Conservation (phyloP, 2,888 invertebrate genomes). For the Hirtodrosophila alboralis region DNA sequence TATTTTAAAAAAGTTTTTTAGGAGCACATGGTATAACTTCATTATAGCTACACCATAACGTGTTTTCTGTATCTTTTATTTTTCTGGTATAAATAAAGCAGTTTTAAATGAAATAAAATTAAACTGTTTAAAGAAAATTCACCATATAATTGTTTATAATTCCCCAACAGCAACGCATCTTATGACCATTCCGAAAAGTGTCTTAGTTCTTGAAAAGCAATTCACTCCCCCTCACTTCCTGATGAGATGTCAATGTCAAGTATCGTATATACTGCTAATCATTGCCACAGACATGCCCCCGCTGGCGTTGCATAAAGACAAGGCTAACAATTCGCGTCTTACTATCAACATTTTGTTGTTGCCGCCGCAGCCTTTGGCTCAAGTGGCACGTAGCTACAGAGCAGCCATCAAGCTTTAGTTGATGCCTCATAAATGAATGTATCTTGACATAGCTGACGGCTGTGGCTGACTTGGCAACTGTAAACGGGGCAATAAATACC, state of each 20-base stretch:
- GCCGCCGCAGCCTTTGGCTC: constrained; percentile 25
- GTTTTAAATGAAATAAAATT: too few relatives aligned
- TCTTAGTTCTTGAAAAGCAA: constrained; percentile 32
- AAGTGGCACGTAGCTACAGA: constrained; percentile 42
- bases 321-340: constrained; percentile 13
- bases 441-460: constrained; percentile 41
- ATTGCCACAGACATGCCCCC: constrained; percentile 40
- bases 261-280: constrained; percentile 62
- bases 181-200: constrained; percentile 31
- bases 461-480: constrained; percentile 70
- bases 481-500: constrained; percentile 69
- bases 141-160: too few relatives aligned
- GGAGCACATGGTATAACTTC: too few relatives aligned
- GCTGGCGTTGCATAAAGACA: constrained; percentile 1
- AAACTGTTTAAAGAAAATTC: too few relatives aligned
- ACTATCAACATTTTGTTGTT: constrained; percentile 48
- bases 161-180: background rate
- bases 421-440: constrained; percentile 69
- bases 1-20: too few relatives aligned
- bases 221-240: constrained; percentile 2
- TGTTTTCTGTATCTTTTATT: too few relatives aligned
- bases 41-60: too few relatives aligned
- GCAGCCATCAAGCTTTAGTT: constrained; percentile 51
- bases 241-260: constrained; percentile 66
- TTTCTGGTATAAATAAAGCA: too few relatives aligned